These are phyloP conservation scores for Lacanobia oleracea DNA, from an alignment of 2,888 invertebrate species.

Conservation along the genomic window DNA sequence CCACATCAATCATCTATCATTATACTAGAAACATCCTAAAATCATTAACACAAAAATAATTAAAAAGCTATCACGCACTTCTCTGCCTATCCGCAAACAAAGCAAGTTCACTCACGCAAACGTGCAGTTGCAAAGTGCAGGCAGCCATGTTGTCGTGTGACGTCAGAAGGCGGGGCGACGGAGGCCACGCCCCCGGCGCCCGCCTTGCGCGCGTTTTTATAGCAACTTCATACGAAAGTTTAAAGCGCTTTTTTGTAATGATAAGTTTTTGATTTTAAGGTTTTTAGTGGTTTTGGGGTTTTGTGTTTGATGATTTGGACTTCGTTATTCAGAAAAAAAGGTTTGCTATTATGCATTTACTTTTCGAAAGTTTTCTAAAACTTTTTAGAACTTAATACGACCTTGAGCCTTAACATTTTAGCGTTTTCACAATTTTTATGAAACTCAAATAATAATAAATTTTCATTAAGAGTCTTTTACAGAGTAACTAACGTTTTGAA, in stretches of 20 bases:
- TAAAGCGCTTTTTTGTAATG: constrained; percentile 40
- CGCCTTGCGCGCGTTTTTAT: constrained; percentile 70
- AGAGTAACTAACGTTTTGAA: too few species aligned
- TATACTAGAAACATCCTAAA: constrained; percentile 5
- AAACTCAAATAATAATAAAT: too few species aligned
- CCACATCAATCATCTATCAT: not conserved
- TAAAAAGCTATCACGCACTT: constrained; percentile 26
- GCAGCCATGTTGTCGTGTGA: constrained; percentile 86
- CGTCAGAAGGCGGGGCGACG: constrained; percentile 80
- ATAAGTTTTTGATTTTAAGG: constrained; percentile 6
- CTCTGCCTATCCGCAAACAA: constrained; percentile 29
- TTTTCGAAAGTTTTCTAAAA: not conserved
- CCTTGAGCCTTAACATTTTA: not conserved
- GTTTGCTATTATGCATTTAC: too few species aligned
- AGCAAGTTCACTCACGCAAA: constrained; percentile 54
- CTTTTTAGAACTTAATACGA: not conserved
- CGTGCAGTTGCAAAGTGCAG: constrained; percentile 74
- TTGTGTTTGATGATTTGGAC: not conserved
- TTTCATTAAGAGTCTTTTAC: too few species aligned
- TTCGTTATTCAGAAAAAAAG: not conserved
- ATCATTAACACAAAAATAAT: constrained; percentile 33
- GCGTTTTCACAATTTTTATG: too few species aligned
- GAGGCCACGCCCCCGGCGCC: constrained; percentile 75
- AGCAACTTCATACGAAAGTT: constrained; percentile 57
- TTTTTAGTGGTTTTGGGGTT: not conserved